Percentiles rank a stretch among this genome's conserved stretches.
These are phyloP conservation scores for Cichlasoma orientale DNA, from an alignment of 2,797 vertebrate genomes.

Conservation along the genomic window DNA sequence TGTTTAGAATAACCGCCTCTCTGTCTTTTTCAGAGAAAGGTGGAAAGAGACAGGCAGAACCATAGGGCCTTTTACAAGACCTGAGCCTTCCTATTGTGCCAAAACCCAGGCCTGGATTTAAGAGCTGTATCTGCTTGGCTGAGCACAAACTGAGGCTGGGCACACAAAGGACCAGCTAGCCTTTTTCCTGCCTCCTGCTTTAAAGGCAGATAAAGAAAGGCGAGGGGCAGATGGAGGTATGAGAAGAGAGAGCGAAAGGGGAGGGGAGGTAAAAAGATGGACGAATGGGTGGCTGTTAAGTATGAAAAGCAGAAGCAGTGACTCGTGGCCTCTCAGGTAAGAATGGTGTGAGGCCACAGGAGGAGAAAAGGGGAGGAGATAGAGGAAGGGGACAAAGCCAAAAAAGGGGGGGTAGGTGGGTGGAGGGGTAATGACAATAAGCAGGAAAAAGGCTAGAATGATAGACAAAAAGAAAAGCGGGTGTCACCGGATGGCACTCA, in stretches of 20 bases:
- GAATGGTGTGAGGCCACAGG: constrained; percentile 51
- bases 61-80: constrained; percentile 65
- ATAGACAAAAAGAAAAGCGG: constrained; percentile 47
- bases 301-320: constrained; percentile 63
- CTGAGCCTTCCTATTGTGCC: constrained; percentile 72
- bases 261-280: constrained; percentile 35
- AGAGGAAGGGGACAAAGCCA: constrained; percentile 1
- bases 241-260: constrained; percentile 38
- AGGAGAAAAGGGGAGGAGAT: neutral
- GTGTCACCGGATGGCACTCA: constrained; percentile 64
- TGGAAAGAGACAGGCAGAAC: constrained; percentile 58
- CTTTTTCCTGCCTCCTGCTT: constrained; percentile 71
- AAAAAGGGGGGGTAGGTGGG: neutral
- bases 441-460: constrained; percentile 35
- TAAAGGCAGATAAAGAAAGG: constrained; percentile 71
- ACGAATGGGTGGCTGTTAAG: constrained; percentile 42
- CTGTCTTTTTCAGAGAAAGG: constrained; percentile 58
- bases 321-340: constrained; percentile 71
- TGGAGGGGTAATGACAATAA: constrained; percentile 41
- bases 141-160: constrained; percentile 72
- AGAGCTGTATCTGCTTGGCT: constrained; percentile 71
- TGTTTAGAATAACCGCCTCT: constrained; percentile 59
- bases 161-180: constrained; percentile 68
- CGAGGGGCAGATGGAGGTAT: constrained; percentile 74
- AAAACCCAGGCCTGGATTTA: constrained; percentile 66